phyloP scores from a whole-genome alignment of 2,113 vertebrate genomes.

The Corvus cornix region DNA sequence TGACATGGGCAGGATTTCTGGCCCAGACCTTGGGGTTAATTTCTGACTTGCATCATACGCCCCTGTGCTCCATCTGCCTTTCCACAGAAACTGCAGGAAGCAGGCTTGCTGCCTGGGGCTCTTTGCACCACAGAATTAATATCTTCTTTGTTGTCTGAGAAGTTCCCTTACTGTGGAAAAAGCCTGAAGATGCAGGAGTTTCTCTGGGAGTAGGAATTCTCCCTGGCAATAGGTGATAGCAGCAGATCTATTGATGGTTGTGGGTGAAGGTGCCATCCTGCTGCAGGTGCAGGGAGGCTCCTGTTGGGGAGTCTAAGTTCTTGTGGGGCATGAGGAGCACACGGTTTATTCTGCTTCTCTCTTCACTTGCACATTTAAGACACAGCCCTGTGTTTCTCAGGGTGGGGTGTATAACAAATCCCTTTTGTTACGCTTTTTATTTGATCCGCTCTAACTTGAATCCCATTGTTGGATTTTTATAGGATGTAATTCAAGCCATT shows the following conservation, averaged over 20 bases:
- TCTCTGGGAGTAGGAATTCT: not conserved
- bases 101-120: not conserved
- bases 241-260: not conserved
- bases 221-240: not conserved
- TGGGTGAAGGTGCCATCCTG: not conserved
- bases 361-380: not conserved
- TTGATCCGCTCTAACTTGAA: constrained; percentile 14
- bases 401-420: not conserved
- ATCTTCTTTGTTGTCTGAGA: not conserved
- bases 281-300: not conserved
- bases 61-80: not conserved
- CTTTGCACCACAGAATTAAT: not conserved
- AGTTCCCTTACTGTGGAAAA: not conserved
- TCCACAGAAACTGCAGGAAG: not conserved
- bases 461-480: constrained; percentile 42
- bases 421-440: not conserved
- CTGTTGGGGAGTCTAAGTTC: not conserved
- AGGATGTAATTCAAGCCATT: constrained; percentile 99
- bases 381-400: not conserved
- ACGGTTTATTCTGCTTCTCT: not conserved
- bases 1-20: not conserved
- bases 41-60: not conserved
- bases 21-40: not conserved
- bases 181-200: not conserved
- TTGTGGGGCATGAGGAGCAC: not conserved